Percentiles rank a stretch among this genome's conserved stretches.
phyloP scores from a whole-genome alignment of 1,140 invertebrate species.

The Trinorchestia longiramus region DNA sequence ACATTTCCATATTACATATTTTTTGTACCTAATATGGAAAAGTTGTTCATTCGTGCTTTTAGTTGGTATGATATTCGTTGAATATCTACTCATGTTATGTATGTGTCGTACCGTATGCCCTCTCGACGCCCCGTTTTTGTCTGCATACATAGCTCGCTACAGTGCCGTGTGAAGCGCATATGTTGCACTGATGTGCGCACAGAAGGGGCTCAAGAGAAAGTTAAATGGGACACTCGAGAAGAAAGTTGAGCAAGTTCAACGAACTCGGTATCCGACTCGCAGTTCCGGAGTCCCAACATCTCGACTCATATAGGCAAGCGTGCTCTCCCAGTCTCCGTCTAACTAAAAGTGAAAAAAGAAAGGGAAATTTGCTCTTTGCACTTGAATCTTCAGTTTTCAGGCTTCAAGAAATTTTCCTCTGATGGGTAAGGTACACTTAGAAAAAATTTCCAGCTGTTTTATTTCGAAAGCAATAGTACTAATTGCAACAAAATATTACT shows the following conservation, averaged over 20 bases:
- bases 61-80: too few species aligned
- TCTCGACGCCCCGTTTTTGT: not conserved
- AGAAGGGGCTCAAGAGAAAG: not conserved
- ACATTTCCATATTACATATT: too few species aligned
- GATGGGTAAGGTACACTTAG: not conserved
- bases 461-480: not conserved
- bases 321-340: not conserved
- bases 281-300: constrained; percentile 1
- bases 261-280: constrained; percentile 6
- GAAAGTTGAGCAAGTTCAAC: constrained; percentile 49
- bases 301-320: not conserved
- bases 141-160: not conserved
- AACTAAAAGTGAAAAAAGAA: constrained; percentile 37
- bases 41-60: too few species aligned
- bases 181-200: not conserved
- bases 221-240: constrained; percentile 20
- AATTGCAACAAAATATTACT: too few species aligned
- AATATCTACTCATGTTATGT: not conserved
- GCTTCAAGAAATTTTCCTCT: not conserved
- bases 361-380: not conserved
- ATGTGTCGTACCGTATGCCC: constrained; percentile 8
- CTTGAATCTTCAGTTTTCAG: not conserved
- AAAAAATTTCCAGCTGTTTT: not conserved
- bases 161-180: not conserved
- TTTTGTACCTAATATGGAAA: too few species aligned